phyloP scores from a whole-genome alignment of 2,888 invertebrate species.

The Xestoiulus laeticollis region DNA sequence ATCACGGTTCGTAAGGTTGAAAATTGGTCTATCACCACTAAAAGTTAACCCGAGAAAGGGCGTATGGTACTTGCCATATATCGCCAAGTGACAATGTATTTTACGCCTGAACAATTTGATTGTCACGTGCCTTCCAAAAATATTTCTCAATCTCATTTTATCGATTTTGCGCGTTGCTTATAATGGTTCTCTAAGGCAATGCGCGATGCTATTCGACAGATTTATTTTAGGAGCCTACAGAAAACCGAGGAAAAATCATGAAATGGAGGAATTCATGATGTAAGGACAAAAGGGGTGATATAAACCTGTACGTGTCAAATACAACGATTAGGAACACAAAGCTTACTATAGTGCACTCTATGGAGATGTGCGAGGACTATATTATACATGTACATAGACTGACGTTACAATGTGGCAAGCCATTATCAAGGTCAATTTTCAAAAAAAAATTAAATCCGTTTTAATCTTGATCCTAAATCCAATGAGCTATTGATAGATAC shows the following conservation, averaged over 20 bases:
- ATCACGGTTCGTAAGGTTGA: no score
- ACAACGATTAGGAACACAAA: not conserved
- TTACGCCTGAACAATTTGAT: not conserved
- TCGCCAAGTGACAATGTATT: not conserved
- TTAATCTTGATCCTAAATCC: not conserved
- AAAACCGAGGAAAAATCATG: not conserved
- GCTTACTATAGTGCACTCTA: not conserved
- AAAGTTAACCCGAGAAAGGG: not conserved
- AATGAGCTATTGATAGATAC: not conserved
- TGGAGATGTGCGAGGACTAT: not conserved
- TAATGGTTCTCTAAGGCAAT: not conserved
- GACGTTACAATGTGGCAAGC: not conserved
- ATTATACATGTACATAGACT: no score
- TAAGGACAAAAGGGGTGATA: not conserved
- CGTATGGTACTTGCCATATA: not conserved
- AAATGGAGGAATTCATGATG: slow-evolving; percentile 19
- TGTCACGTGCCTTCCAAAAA: slow-evolving; percentile 1
- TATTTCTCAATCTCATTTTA: slow-evolving; percentile 10
- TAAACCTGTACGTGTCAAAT: not conserved
- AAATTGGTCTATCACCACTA: not conserved
- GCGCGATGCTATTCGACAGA: not conserved
- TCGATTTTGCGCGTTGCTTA: not conserved
- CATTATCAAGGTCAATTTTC: not conserved
- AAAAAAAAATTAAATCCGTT: not conserved
- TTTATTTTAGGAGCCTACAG: slow-evolving; percentile 5